Percentiles rank a stretch among this genome's conserved stretches.
phyloP scores from a whole-genome alignment of 2,113 vertebrate genomes.

The Struthio camelus region DNA sequence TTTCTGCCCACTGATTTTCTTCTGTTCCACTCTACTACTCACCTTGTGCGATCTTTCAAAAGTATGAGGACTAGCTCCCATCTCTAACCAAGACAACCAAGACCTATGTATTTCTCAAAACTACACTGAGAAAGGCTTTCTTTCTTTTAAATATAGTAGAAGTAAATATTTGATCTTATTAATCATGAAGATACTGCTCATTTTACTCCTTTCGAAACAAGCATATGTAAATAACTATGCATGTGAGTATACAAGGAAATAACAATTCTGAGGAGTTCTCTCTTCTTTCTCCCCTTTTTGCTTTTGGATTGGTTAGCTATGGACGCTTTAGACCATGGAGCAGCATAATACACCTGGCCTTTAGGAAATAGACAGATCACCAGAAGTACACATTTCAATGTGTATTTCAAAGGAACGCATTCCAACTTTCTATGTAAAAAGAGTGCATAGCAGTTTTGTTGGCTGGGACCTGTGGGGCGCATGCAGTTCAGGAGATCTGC shows the following conservation, averaged over 20 bases:
- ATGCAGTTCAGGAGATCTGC: constrained; percentile 7
- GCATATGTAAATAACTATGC: neutral
- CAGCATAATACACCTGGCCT: neutral
- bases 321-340: neutral
- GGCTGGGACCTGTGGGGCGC: neutral
- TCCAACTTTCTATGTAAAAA: constrained; percentile 24
- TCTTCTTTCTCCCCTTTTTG: neutral
- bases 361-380: constrained; percentile 26
- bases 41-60: neutral
- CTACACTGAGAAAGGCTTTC: constrained; percentile 47
- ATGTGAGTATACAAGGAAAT: constrained; percentile 47
- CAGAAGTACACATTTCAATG: neutral
- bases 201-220: constrained; percentile 49
- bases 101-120: constrained; percentile 33
- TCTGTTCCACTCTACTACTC: neutral
- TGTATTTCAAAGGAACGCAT: constrained; percentile 12
- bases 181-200: constrained; percentile 17
- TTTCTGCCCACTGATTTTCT: neutral
- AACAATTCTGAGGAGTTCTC: neutral
- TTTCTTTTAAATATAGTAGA: constrained; percentile 32
- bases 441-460: constrained; percentile 40
- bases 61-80: neutral
- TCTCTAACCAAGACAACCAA: constrained; percentile 8
- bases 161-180: constrained; percentile 25
- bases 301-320: neutral